phyloP scores from a whole-genome alignment of 2,113 vertebrate species.

The Salminus brasiliensis region DNA sequence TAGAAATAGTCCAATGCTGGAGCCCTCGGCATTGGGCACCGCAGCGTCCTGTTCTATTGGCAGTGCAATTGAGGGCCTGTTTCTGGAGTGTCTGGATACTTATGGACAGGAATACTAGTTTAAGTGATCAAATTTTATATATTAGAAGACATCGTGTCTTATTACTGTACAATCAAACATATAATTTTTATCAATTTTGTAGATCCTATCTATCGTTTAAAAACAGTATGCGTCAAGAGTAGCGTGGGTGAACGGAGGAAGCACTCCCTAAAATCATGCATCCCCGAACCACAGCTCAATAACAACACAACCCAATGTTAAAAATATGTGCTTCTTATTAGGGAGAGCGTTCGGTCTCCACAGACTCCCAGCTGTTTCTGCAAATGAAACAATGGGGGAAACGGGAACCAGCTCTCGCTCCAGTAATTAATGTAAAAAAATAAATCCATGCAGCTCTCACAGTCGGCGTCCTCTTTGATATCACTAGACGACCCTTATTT shows the following conservation, averaged over 20 bases:
- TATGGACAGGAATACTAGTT: too few species aligned
- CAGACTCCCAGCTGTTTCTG: conserved; percentile 38
- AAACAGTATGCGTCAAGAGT: not conserved
- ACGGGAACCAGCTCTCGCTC: conserved; percentile 27
- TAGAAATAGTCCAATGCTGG: too few species aligned
- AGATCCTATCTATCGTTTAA: not conserved
- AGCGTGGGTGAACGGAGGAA: not conserved
- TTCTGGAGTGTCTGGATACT: too few species aligned
- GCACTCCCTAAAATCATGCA: conserved; percentile 5
- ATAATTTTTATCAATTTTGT: not conserved
- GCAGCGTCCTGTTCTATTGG: too few species aligned
- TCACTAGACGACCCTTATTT: conserved; percentile 26
- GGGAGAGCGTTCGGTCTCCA: conserved; percentile 31
- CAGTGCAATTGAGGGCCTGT: too few species aligned
- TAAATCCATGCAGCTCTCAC: conserved; percentile 20
- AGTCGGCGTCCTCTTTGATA: conserved; percentile 37
- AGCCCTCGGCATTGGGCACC: too few species aligned
- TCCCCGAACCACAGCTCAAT: not conserved
- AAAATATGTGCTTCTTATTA: conserved; percentile 48
- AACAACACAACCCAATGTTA: not conserved
- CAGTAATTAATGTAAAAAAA: conserved; percentile 49
- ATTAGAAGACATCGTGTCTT: too few species aligned
- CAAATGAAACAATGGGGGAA: conserved; percentile 51
- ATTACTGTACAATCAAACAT: not conserved
- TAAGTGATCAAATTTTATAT: too few species aligned